Conservation (phyloP, 2,888 invertebrate species). For the Endotricha flammealis region DNA sequence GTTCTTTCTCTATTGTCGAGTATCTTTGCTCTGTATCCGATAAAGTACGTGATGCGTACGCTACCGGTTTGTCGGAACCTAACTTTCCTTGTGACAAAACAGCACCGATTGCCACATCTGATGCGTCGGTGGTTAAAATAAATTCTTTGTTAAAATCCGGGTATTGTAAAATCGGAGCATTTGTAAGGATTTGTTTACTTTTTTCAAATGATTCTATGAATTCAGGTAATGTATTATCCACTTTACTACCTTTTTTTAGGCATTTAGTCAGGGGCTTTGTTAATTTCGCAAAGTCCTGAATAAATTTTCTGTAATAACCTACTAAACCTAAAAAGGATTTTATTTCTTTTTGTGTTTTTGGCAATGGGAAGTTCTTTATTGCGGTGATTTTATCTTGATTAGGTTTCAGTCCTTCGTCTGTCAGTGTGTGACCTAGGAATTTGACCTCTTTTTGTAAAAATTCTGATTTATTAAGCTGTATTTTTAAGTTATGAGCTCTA, state of each 20-base stretch:
- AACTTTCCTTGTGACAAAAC: constrained; percentile 29
- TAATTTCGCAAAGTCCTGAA: too few relatives aligned
- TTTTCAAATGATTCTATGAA: constrained; percentile 21
- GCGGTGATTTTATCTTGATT: constrained; percentile 28
- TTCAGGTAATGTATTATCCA: constrained; percentile 14
- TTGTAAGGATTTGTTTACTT: background rate
- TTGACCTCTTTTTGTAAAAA: constrained; percentile 19
- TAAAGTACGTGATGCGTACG: too few relatives aligned
- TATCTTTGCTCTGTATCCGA: too few relatives aligned
- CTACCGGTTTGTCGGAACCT: constrained; percentile 26
- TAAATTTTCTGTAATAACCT: too few relatives aligned
- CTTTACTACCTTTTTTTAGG: constrained; percentile 23
- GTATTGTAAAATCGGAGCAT: constrained; percentile 21
- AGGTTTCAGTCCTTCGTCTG: constrained; percentile 24
- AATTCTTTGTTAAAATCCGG: constrained; percentile 35
- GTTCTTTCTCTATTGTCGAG: too few relatives aligned
- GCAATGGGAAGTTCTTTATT: constrained; percentile 22
- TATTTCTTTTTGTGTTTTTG: constrained; percentile 25
- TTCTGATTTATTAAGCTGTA: constrained; percentile 22
- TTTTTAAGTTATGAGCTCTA: constrained; percentile 21
- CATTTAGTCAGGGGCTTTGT: constrained; percentile 26
- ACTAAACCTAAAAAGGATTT: constrained; percentile 27
- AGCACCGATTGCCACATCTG: constrained; percentile 27
- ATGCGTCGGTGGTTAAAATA: constrained; percentile 28
- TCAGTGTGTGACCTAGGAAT: constrained; percentile 21